phyloP scores from a whole-genome alignment of 1,140 invertebrate species.

The Vollenhovia emeryi region DNA sequence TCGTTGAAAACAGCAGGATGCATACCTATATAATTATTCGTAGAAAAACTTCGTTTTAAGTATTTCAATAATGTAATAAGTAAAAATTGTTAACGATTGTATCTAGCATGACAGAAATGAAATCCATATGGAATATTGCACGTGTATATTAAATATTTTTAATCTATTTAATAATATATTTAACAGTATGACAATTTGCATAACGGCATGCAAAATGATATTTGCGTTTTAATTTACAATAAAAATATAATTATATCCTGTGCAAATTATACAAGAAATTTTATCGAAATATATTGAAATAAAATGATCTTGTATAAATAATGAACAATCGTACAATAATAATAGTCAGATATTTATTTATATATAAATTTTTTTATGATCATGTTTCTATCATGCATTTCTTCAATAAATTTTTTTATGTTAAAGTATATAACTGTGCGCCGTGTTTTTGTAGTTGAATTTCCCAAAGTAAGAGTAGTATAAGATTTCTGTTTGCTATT shows the following conservation, averaged over 20 bases:
- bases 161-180: slow-evolving; percentile 14
- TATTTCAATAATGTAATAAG: neutral
- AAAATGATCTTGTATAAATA: slow-evolving; percentile 1
- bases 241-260: neutral
- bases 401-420: slow-evolving; percentile 35
- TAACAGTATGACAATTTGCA: neutral
- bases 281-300: neutral
- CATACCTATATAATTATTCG: slow-evolving; percentile 13
- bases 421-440: slow-evolving; percentile 2
- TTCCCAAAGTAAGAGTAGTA: neutral
- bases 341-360: slow-evolving; percentile 36
- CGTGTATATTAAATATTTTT: slow-evolving; percentile 9
- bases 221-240: slow-evolving; percentile 13
- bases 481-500: neutral
- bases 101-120: neutral
- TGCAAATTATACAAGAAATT: slow-evolving; percentile 15
- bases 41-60: slow-evolving; percentile 20
- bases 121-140: neutral
- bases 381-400: neutral
- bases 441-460: slow-evolving; percentile 16
- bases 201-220: neutral
- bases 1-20: neutral
- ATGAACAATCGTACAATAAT: slow-evolving; percentile 30
- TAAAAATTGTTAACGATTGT: slow-evolving; percentile 18
- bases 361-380: slow-evolving; percentile 22